phyloP scores from a whole-genome alignment of 53 echinoderm and acorn worm genomes.

The Patiria pectinifera region DNA sequence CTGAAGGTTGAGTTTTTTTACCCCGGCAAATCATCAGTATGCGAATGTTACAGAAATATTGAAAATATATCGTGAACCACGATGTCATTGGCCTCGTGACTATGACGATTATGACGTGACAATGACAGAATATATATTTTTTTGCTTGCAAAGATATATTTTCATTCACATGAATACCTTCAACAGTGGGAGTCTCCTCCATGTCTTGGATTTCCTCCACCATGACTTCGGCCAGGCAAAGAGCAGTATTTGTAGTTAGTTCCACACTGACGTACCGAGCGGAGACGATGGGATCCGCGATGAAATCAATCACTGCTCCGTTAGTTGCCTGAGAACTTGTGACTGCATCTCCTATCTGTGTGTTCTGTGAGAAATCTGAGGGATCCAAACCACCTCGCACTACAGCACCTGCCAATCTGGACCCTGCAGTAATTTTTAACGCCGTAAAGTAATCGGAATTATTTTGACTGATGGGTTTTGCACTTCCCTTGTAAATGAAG shows the following conservation, averaged over 20 bases:
- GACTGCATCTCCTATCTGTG: neutral
- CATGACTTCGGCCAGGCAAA: neutral
- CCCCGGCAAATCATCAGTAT: too few relatives aligned
- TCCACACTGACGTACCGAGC: slow-evolving; percentile 14
- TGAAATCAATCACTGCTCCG: neutral
- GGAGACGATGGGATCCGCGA: neutral
- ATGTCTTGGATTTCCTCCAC: neutral
- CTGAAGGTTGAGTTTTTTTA: too few relatives aligned
- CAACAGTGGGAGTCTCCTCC: too few relatives aligned
- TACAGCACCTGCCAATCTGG: neutral
- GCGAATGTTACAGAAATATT: too few relatives aligned
- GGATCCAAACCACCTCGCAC: neutral
- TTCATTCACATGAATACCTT: too few relatives aligned
- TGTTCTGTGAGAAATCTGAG: neutral
- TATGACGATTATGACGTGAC: too few relatives aligned
- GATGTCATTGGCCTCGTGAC: too few relatives aligned
- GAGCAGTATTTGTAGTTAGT: neutral
- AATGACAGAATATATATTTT: too few relatives aligned
- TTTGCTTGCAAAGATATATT: too few relatives aligned
- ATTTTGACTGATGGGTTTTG: too few relatives aligned
- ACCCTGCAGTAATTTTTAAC: neutral
- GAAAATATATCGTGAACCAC: too few relatives aligned
- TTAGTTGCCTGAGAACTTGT: neutral
- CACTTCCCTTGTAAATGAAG: too few relatives aligned
- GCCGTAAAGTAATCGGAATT: neutral